Percentiles rank a stretch among this genome's conserved stretches.
Conservation (phyloP, 2,888 invertebrate species). For the Hololepta plana region DNA sequence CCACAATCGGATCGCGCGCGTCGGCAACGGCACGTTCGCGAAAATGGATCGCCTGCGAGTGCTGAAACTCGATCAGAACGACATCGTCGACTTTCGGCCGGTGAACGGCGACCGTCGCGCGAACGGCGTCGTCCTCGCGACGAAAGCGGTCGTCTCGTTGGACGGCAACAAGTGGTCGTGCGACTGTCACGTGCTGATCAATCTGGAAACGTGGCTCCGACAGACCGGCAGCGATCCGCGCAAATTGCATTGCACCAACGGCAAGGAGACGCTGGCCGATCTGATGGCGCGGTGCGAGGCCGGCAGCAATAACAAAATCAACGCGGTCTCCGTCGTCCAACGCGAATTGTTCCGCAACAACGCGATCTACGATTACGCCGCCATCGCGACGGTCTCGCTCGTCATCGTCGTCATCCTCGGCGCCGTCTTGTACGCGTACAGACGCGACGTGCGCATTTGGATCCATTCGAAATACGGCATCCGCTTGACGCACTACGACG, state of each 20-base stretch:
- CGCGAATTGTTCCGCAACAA: slow-evolving; percentile 38
- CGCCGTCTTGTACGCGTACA: slow-evolving; percentile 52
- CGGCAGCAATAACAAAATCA: slow-evolving; percentile 46
- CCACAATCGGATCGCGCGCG: slow-evolving; percentile 53
- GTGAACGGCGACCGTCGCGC: slow-evolving; percentile 43
- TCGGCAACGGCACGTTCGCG: slow-evolving; percentile 60
- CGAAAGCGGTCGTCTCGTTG: slow-evolving; percentile 46
- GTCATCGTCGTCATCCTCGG: slow-evolving; percentile 48
- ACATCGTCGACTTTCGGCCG: slow-evolving; percentile 58
- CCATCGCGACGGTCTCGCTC: slow-evolving; percentile 51
- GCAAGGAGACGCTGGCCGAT: slow-evolving; percentile 32
- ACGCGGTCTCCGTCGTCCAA: slow-evolving; percentile 36
- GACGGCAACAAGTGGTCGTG: slow-evolving; percentile 73
- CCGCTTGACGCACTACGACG: slow-evolving; percentile 47
- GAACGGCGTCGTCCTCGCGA: slow-evolving; percentile 32
- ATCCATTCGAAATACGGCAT: slow-evolving; percentile 62
- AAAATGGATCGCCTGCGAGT: slow-evolving; percentile 53
- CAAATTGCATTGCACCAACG: slow-evolving; percentile 49
- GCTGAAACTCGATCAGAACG: slow-evolving; percentile 58
- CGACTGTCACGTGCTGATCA: slow-evolving; percentile 53
- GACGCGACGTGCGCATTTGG: slow-evolving; percentile 63
- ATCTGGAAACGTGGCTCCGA: slow-evolving; percentile 50
- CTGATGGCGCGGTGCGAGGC: slow-evolving; percentile 38
- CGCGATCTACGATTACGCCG: slow-evolving; percentile 51
- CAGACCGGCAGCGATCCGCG: slow-evolving; percentile 47